Evolutionary conservation across 2,888 invertebrate genomes (phyloP).

Genomic region (Drosophila dives): DNA sequence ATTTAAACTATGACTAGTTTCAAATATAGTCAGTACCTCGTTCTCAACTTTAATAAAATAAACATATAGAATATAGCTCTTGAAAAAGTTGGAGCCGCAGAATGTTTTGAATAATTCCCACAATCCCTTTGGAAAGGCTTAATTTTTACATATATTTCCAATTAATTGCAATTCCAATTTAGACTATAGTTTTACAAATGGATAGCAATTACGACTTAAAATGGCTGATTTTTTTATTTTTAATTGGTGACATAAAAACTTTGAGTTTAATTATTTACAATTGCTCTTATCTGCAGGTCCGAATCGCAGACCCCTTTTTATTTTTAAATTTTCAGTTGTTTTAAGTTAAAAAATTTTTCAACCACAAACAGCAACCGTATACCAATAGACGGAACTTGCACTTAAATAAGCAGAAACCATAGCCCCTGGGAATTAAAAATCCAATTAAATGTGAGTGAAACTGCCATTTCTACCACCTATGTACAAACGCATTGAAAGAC

Average conservation of each 20-base stretch:
- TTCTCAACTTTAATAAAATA: not conserved
- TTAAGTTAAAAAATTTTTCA: slow-evolving; percentile 45
- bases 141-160: not conserved
- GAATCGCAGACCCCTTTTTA: not conserved
- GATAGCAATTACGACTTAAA: not conserved
- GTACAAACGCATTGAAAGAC: slow-evolving; percentile 1
- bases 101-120: not conserved
- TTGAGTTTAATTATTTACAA: slow-evolving; percentile 36
- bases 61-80: not conserved
- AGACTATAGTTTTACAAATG: not conserved
- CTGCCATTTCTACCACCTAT: slow-evolving; percentile 21
- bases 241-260: not conserved
- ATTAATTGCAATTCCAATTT: not conserved
- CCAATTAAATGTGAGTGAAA: slow-evolving; percentile 50
- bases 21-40: not conserved
- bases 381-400: slow-evolving; percentile 26
- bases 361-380: slow-evolving; percentile 34
- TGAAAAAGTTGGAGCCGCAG: not conserved
- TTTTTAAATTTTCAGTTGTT: slow-evolving; percentile 23
- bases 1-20: not conserved
- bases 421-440: slow-evolving; percentile 32
- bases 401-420: slow-evolving; percentile 46
- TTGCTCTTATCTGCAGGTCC: slow-evolving; percentile 31
- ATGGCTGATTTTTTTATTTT: not conserved
- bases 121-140: not conserved